Conservation (phyloP, 2,888 invertebrate genomes). For the Chrysodeixis includens region DNA sequence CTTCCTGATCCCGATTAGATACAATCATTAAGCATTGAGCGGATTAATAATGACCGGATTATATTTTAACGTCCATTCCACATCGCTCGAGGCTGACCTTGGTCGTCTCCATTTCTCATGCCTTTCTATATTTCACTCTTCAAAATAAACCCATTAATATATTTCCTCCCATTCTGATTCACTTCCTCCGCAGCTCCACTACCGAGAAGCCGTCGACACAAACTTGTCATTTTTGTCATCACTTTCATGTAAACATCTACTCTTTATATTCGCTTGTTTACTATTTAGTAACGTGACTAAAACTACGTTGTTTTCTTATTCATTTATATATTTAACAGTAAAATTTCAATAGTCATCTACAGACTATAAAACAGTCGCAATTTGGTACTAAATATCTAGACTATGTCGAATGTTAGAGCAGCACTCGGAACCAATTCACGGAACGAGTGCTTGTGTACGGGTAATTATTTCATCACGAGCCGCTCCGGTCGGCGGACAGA, state of each 20-base stretch:
- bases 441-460: conserved; percentile 43
- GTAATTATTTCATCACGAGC: conserved; percentile 60
- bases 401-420: conserved; percentile 53
- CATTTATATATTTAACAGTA: conserved; percentile 10
- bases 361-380: conserved; percentile 39
- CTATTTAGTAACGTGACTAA: conserved; percentile 17
- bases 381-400: conserved; percentile 54
- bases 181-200: neutral
- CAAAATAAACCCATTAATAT: conserved; percentile 28
- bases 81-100: conserved; percentile 28
- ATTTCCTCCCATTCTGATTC: conserved; percentile 20
- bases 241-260: neutral
- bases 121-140: conserved; percentile 38
- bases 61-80: conserved; percentile 30
- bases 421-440: conserved; percentile 48
- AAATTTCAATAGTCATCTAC: conserved; percentile 45
- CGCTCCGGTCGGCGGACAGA: conserved; percentile 37
- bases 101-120: conserved; percentile 34
- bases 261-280: conserved; percentile 22
- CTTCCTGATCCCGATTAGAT: conserved; percentile 18
- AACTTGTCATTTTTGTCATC: neutral
- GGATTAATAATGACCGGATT: conserved; percentile 5
- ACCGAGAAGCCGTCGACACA: neutral
- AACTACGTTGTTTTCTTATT: neutral
- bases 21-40: conserved; percentile 16